phyloP scores from a whole-genome alignment of 2,113 vertebrate species.

The Pseudonaja textilis region DNA sequence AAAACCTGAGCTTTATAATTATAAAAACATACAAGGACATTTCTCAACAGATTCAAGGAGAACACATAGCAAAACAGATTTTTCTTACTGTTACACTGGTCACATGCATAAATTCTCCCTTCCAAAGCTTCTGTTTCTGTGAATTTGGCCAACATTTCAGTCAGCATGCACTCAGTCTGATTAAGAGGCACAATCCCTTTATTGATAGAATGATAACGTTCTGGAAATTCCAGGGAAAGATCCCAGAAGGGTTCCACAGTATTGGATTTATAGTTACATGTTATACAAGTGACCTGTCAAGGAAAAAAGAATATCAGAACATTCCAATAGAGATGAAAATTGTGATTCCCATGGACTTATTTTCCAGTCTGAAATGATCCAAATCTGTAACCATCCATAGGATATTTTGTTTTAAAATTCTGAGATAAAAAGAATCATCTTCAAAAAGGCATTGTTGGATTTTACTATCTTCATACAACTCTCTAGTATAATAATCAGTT shows the following conservation, averaged over 20 bases:
- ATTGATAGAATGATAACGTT: constrained; percentile 89
- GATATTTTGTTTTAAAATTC: neutral
- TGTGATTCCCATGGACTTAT: neutral
- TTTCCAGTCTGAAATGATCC: neutral
- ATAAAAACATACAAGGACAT: neutral
- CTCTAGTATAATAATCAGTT: neutral
- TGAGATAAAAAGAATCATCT: neutral
- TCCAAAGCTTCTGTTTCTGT: constrained; percentile 96
- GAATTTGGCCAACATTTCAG: constrained; percentile 98
- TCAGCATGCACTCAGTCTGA: constrained; percentile 89
- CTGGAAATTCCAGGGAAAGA: constrained; percentile 94
- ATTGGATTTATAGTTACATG: constrained; percentile 97
- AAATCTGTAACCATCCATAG: neutral
- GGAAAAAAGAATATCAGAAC: constrained; percentile 27
- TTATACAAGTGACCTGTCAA: constrained; percentile 91
- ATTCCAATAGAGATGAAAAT: neutral
- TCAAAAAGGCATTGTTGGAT: neutral
- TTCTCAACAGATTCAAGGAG: neutral
- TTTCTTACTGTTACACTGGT: constrained; percentile 97
- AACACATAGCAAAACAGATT: neutral
- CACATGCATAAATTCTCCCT: constrained; percentile 96
- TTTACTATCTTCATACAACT: neutral
- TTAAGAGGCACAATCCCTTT: constrained; percentile 78
- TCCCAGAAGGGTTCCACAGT: constrained; percentile 98
- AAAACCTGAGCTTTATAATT: neutral